Evolutionary conservation across 2,113 vertebrate genomes (phyloP).

Genomic region (Notarius quadriscutis): DNA sequence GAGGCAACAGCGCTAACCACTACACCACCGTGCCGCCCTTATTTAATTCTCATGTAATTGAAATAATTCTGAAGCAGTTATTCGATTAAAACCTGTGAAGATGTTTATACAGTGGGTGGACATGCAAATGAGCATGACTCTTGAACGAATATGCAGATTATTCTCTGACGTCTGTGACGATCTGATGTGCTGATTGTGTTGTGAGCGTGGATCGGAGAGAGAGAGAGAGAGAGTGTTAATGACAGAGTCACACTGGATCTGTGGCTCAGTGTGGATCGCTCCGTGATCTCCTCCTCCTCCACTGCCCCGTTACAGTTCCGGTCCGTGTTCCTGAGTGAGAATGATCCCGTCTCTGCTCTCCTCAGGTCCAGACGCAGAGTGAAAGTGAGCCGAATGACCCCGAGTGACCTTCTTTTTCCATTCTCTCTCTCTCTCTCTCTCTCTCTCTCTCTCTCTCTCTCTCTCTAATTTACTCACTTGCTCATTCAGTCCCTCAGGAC

Average conservation of each 20-base stretch:
- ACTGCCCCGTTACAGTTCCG: background rate
- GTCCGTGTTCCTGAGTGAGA: background rate
- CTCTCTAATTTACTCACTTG: background rate
- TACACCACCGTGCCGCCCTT: no score
- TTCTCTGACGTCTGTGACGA: background rate
- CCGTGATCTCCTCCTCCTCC: background rate
- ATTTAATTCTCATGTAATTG: no score
- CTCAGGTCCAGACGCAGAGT: background rate
- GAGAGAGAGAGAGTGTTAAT: no score
- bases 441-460: constrained; percentile 3
- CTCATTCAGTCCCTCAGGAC: background rate
- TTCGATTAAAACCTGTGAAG: no score
- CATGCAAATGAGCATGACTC: background rate
- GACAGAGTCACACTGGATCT: no score
- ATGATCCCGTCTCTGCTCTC: background rate
- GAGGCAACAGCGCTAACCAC: no score
- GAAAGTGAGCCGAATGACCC: background rate
- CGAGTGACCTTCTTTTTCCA: background rate
- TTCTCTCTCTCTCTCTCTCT: background rate
- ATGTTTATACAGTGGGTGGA: background rate
- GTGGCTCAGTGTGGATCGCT: no score
- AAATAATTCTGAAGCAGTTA: background rate
- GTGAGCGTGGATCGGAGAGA: no score
- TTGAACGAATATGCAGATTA: background rate
- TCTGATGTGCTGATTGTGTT: no score